A percentile compares a stretch with the other conserved stretches of the same genome.
Evolutionary conservation across 2,888 invertebrate species (phyloP).

Genomic region (Himalopsyche kuldschensis): DNA sequence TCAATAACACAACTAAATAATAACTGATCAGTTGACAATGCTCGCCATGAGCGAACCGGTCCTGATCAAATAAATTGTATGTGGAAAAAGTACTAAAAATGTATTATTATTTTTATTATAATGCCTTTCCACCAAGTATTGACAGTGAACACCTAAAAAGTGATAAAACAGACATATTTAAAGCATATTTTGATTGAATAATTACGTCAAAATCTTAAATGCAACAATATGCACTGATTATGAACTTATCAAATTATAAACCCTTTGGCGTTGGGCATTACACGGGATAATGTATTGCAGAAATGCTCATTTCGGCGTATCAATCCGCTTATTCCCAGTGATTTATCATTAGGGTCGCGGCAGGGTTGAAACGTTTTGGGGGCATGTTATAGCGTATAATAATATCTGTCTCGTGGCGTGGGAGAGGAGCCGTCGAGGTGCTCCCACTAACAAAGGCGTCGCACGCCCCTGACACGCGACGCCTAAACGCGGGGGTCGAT

Average conservation of each 20-base stretch:
- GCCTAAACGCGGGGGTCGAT: conserved; percentile 27
- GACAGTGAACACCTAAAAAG: too few species aligned
- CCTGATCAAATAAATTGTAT: too few species aligned
- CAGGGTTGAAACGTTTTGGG: neutral
- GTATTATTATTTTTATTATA: too few species aligned
- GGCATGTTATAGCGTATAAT: neutral
- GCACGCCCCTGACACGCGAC: conserved; percentile 36
- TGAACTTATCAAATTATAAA: neutral
- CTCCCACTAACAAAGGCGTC: conserved; percentile 51
- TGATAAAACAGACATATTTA: too few species aligned
- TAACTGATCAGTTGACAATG: too few species aligned
- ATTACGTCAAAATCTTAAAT: too few species aligned
- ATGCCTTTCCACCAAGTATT: too few species aligned
- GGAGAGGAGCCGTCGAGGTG: conserved; percentile 59
- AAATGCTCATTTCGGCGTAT: neutral
- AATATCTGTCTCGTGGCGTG: conserved; percentile 44
- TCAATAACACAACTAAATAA: too few species aligned
- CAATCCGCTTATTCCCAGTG: conserved; percentile 14
- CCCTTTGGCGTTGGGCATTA: neutral
- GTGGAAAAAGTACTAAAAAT: too few species aligned
- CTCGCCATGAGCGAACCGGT: too few species aligned
- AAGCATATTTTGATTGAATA: too few species aligned
- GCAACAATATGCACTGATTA: too few species aligned
- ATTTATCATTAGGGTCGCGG: conserved; percentile 8
- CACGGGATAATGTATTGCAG: neutral